These are phyloP conservation scores for Romanogobio albipinnatus DNA, from an alignment of 2,113 vertebrate species.

Conservation along the genomic window DNA sequence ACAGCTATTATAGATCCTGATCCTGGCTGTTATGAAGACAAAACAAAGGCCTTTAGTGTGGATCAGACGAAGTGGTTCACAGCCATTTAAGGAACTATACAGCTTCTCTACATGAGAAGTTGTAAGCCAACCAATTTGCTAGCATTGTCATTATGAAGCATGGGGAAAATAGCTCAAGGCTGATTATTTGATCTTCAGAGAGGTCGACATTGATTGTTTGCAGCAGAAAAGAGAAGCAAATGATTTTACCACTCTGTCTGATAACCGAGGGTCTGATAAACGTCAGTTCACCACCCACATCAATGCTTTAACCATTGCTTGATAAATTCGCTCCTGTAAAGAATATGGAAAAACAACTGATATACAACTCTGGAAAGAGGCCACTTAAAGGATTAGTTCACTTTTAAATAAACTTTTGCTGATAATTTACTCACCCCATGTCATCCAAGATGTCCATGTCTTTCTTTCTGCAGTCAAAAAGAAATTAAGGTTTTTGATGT, in stretches of 20 bases:
- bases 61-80: constrained; percentile 59
- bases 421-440: too few species aligned
- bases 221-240: constrained; percentile 9
- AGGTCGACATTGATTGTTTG: constrained; percentile 67
- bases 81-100: constrained; percentile 67
- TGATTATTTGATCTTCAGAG: constrained; percentile 70
- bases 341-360: constrained; percentile 14
- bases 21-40: constrained; percentile 76
- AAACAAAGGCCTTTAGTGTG: constrained; percentile 72
- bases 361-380: too few species aligned
- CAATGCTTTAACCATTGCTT: constrained; percentile 13
- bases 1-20: constrained; percentile 59
- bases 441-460: too few species aligned
- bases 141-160: constrained; percentile 66
- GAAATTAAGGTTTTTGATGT: too few species aligned
- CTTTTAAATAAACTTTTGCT: too few species aligned
- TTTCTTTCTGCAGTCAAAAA: too few species aligned
- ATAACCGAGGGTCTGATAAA: constrained; percentile 47
- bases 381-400: too few species aligned
- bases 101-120: constrained; percentile 59
- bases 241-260: constrained; percentile 30
- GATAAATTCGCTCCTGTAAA: background rate
- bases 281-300: constrained; percentile 5
- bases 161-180: constrained; percentile 60
- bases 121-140: constrained; percentile 62